These are phyloP conservation scores for Pampusana beccarii DNA, from an alignment of 2,113 vertebrate genomes.

Conservation along the genomic window DNA sequence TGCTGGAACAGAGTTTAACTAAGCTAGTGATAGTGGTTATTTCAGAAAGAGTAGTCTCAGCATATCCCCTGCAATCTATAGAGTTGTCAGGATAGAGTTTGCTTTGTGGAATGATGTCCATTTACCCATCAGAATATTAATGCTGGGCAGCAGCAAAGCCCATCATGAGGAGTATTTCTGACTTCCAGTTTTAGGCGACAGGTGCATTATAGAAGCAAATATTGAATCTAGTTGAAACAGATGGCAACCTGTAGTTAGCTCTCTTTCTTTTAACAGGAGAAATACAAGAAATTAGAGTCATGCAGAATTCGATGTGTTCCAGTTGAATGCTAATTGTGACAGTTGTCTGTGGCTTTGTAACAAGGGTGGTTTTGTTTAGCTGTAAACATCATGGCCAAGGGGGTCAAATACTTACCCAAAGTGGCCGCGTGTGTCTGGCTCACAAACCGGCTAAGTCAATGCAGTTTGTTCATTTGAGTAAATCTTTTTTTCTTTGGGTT, in stretches of 20 bases:
- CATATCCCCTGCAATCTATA: neutral
- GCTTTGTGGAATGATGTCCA: neutral
- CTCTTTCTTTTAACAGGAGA: neutral
- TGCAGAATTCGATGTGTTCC: neutral
- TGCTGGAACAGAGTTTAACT: neutral
- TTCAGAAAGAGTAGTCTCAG: neutral
- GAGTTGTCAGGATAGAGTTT: neutral
- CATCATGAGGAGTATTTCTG: neutral
- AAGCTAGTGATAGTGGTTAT: neutral
- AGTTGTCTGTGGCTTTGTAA: constrained; percentile 41
- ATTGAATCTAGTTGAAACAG: neutral
- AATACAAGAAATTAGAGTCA: constrained; percentile 5
- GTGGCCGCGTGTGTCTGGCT: neutral
- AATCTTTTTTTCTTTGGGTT: neutral
- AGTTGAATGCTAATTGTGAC: constrained; percentile 52
- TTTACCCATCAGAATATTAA: neutral
- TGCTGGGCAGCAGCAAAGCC: neutral
- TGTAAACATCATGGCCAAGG: neutral
- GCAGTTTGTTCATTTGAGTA: neutral
- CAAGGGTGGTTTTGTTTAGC: constrained; percentile 14
- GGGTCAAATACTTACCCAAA: neutral
- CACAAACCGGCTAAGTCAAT: neutral
- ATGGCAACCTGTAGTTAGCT: neutral
- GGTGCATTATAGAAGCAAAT: neutral
- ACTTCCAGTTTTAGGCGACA: neutral